Evolutionary conservation across 2,797 vertebrate species (phyloP), one percentile per base, ranked within the genome.

Genomic region (Bovichtus variegatus): DNA sequence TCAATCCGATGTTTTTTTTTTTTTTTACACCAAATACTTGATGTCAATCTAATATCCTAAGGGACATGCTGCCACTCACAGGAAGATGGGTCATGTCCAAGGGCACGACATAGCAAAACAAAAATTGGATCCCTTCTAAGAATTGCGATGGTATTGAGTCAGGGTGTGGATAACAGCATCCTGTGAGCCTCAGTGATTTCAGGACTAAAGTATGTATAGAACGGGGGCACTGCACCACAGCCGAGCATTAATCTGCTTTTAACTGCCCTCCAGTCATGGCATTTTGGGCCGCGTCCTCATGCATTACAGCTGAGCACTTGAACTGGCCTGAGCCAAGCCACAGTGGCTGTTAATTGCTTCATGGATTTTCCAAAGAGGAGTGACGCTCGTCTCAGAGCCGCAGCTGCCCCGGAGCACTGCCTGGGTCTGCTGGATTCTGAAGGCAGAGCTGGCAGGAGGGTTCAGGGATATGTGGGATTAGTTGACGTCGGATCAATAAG

Each of bases 351-450:
- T 72, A 65, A 77, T 67, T 83, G 60, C 73, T 76, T 65, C 46
- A 58, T 85, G 78, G 80, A 85, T 87, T 80, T 87, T 82, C 70
- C 68, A 80, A 79, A 76, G 74, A 9, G 27, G 63, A 36, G 57
- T 46, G 70, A 66, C 43, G 38, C 67, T 67, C 5, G 54, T 43
- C 65, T 67, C 47, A 54, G 13, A 63, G 53, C 58, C 46, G 41
- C 47, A 67, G 29, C 23, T 71, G 55, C 67, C 43, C 59, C 21
- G 8, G 6, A 63, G 59, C 47, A 59, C 34, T 71, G 66, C 58
- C 49, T 70, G 50, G 19, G 12, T 78, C 62, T 71, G 76, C 77
- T 69, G 76, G 70, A 50, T 82, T 82, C 18, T 54, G 19, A 46
- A 57, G 49, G 78, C 21, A 63, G 49, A 54, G 65, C 60, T 31